A percentile compares a stretch with the other conserved stretches of the same genome.
phyloP scores from a whole-genome alignment of 2,888 invertebrate genomes.

The Disparrhopalites patrizii region DNA sequence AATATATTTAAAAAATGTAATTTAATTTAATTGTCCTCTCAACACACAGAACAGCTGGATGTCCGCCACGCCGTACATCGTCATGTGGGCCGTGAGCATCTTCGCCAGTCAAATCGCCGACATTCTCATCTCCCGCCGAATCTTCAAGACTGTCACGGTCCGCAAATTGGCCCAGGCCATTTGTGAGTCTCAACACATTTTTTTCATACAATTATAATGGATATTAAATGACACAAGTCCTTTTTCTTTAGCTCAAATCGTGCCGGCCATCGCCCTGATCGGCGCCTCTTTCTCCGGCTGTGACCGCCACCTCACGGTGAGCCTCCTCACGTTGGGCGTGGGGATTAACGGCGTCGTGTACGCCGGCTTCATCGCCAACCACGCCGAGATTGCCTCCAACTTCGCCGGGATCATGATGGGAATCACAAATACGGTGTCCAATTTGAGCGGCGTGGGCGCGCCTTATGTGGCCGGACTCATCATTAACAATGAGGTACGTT shows the following conservation, averaged over 20 bases:
- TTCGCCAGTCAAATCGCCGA: slow-evolving; percentile 77
- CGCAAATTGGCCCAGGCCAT: slow-evolving; percentile 58
- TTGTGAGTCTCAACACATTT: slow-evolving; percentile 9
- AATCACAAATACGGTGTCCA: slow-evolving; percentile 82
- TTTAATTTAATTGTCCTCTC: too few relatives aligned
- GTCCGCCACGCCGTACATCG: slow-evolving; percentile 79
- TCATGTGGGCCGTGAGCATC: slow-evolving; percentile 88
- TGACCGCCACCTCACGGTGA: slow-evolving; percentile 70
- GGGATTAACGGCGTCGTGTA: slow-evolving; percentile 86
- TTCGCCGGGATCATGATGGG: slow-evolving; percentile 88
- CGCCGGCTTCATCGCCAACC: slow-evolving; percentile 72
- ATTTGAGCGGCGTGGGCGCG: slow-evolving; percentile 78
- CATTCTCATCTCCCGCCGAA: slow-evolving; percentile 72
- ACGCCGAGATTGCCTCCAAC: slow-evolving; percentile 81
- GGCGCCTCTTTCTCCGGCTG: slow-evolving; percentile 83
- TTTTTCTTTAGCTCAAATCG: slow-evolving; percentile 29
- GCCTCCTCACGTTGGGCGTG: slow-evolving; percentile 73
- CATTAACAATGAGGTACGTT: slow-evolving; percentile 56
- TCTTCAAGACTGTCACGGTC: slow-evolving; percentile 69
- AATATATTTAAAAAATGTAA: too few relatives aligned
- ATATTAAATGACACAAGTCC: not conserved
- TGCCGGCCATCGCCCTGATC: slow-evolving; percentile 51
- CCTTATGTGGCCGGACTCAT: slow-evolving; percentile 79
- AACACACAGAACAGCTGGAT: slow-evolving; percentile 69
- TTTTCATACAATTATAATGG: not conserved